A percentile compares a stretch with the other conserved stretches of the same genome.
Conservation (phyloP, 2,797 vertebrate genomes). For the Pampus argenteus region DNA sequence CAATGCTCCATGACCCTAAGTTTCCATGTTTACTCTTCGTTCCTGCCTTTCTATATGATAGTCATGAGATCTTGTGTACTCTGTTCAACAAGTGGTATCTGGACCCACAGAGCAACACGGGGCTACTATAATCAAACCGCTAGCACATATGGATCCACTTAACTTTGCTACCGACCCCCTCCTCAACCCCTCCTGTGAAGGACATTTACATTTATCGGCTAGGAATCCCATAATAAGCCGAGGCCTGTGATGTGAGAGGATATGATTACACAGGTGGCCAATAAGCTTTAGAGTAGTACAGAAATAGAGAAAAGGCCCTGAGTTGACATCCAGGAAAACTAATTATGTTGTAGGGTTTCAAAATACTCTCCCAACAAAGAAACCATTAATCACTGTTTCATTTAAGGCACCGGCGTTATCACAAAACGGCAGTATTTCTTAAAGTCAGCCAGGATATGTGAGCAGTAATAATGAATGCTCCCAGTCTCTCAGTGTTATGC, state of each 20-base stretch:
- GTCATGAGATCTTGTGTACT: slow-evolving; percentile 28
- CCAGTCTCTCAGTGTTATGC: slow-evolving; percentile 44
- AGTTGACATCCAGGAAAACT: slow-evolving; percentile 37
- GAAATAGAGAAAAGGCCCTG: slow-evolving; percentile 27
- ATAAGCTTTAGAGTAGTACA: slow-evolving; percentile 26
- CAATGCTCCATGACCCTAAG: slow-evolving; percentile 50
- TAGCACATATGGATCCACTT: slow-evolving; percentile 75
- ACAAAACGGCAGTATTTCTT: slow-evolving; percentile 28
- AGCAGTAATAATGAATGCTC: slow-evolving; percentile 57
- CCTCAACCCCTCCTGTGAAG: slow-evolving; percentile 29
- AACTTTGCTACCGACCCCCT: slow-evolving; percentile 52
- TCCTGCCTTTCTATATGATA: slow-evolving; percentile 27
- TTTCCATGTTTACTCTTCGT: slow-evolving; percentile 64
- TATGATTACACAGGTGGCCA: slow-evolving; percentile 68
- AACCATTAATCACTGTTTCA: slow-evolving; percentile 41
- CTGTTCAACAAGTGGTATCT: slow-evolving; percentile 36
- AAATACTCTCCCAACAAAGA: slow-evolving; percentile 39
- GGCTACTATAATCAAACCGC: slow-evolving; percentile 55
- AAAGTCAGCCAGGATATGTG: slow-evolving; percentile 61
- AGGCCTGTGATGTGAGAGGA: slow-evolving; percentile 46
- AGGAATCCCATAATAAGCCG: slow-evolving; percentile 44
- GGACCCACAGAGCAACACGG: slow-evolving; percentile 56
- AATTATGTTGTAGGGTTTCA: slow-evolving; percentile 19
- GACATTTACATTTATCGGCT: slow-evolving; percentile 62
- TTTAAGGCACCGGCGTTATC: slow-evolving; percentile 33